Percentiles rank a stretch among this genome's conserved stretches.
These are phyloP conservation scores for Macroglossus sobrinus DNA, from an alignment of 2,113 vertebrate genomes.

Conservation along the genomic window DNA sequence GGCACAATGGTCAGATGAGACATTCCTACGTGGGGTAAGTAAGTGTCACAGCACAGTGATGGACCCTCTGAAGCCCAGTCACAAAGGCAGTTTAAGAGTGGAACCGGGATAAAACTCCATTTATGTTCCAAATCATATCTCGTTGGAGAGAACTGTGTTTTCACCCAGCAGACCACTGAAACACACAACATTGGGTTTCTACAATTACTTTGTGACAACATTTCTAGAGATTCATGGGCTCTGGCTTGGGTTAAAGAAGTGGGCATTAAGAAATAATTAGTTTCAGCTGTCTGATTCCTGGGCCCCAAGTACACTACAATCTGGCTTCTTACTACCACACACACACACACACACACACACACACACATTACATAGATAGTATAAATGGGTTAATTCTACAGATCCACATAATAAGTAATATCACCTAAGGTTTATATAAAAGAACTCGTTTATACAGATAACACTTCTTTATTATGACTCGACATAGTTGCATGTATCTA, in stretches of 20 bases:
- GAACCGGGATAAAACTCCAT: not conserved
- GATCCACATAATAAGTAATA: not conserved
- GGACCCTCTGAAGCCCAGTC: not conserved
- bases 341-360: too few species aligned
- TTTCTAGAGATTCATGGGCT: slow-evolving; percentile 25
- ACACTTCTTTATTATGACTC: not conserved
- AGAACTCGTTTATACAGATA: not conserved
- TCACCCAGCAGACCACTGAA: not conserved
- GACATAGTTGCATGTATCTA: not conserved
- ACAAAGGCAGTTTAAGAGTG: not conserved
- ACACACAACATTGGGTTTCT: slow-evolving; percentile 35
- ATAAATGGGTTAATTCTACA: not conserved
- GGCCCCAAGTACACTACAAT: not conserved
- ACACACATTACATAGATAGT: not conserved
- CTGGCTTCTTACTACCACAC: not conserved
- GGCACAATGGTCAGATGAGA: not conserved
- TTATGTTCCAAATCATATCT: not conserved
- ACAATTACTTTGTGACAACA: not conserved
- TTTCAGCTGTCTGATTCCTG: not conserved
- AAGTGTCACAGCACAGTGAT: not conserved
- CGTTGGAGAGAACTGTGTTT: not conserved
- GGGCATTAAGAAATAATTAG: too few species aligned
- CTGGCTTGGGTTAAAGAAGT: not conserved
- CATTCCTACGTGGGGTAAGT: not conserved
- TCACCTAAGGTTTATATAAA: not conserved